Evolutionary conservation across 1,140 invertebrate species (phyloP).

Genomic region (Lethrus apterus): DNA sequence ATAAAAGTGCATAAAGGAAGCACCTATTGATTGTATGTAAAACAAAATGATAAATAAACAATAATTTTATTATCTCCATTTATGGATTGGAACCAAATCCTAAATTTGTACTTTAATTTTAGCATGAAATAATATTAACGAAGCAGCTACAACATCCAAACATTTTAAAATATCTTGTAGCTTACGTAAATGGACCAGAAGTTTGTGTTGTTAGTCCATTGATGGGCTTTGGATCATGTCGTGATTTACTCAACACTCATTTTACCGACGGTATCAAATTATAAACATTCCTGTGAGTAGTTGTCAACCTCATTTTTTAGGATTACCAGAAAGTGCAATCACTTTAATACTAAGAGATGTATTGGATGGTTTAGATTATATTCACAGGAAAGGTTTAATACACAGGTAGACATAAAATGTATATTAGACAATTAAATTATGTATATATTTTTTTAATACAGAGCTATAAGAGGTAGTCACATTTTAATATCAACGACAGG

Average conservation of each 20-base stretch:
- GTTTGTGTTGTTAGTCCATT: slow-evolving; percentile 73
- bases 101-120: slow-evolving; percentile 30
- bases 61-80: no score
- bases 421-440: neutral
- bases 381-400: slow-evolving; percentile 77
- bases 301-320: no score
- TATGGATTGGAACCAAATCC: no score
- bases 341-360: slow-evolving; percentile 73
- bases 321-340: slow-evolving; percentile 72
- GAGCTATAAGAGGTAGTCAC: slow-evolving; percentile 76
- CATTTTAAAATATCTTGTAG: slow-evolving; percentile 62
- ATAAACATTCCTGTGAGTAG: neutral
- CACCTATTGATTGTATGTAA: no score
- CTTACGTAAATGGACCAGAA: slow-evolving; percentile 65
- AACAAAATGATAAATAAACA: no score
- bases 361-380: slow-evolving; percentile 70
- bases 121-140: slow-evolving; percentile 67
- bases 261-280: slow-evolving; percentile 55
- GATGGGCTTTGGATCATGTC: slow-evolving; percentile 74
- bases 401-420: slow-evolving; percentile 58
- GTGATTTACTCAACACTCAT: slow-evolving; percentile 67
- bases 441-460: slow-evolving; percentile 31
- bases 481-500: slow-evolving; percentile 68
- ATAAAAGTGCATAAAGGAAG: no score
- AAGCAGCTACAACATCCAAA: slow-evolving; percentile 73